Evolutionary conservation across 2,113 vertebrate genomes (phyloP).

Genomic region (human): GRCh38 chr2:198370501-198371000

Average conservation of each 20-base stretch:
- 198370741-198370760: background rate
- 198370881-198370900: background rate
- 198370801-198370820: background rate
- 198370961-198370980: background rate
- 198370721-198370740: background rate
- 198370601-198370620: background rate
- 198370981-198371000: background rate
- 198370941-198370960: background rate
- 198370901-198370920: background rate
- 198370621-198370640: background rate
- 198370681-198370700: background rate
- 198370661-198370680: slow-evolving; percentile 11
- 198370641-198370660: background rate
- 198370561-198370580: background rate
- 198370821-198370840: background rate
- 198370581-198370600: background rate
- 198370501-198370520: background rate
- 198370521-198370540: slow-evolving; percentile 1
- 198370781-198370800: background rate
- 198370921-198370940: background rate
- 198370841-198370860: background rate
- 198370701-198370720: background rate
- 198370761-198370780: background rate
- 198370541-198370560: slow-evolving; percentile 2
- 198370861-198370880: background rate